Evolutionary conservation across 1,140 invertebrate species (phyloP), one percentile per base, ranked within the genome.

Genomic region (Ptiloglossa arizonensis): DNA sequence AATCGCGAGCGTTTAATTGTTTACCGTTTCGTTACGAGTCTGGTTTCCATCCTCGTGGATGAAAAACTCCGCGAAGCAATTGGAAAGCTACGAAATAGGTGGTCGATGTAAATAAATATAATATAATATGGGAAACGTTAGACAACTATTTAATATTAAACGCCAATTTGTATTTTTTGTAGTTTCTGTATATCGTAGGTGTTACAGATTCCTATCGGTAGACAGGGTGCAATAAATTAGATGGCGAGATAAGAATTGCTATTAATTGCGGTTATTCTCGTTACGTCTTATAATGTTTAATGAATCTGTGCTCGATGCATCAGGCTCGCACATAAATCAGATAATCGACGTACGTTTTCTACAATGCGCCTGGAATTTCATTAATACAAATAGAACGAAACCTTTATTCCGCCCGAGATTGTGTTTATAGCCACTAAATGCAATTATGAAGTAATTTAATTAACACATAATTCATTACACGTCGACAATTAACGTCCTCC

Each of bases 381-480:
- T 75, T 57, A 75, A 75, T 68, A 57, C 52, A 46, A 48, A 48
- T 56, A 75, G 41, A 56, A 46, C 15, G 52, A 59, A 22, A 73
- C 64, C 35, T 57, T 68, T 35, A 68, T 75, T 48, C 64, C 41
- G 29, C 9, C n/a, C 6, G 11, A 24, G 52, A 46, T 35, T 44
- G 22, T 29, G 50, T 68, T 68, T 27, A 48, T 0, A 19, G 1
- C 19, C 27, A 35, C 38, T 57, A 46, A n/a, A 19, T n/a, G 41
- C 63, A 68, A 75, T 75, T 75, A 68, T 17, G 24, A 8, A 13
- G 63, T 38, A 22, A 57, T 68, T 68, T 68, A 75, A 68, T 75
- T 54, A 68, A 75, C 52, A 68, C 52, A 59, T 68, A 68, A 75
- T 57, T 75, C 63, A 75, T 67, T 67, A 35, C 27, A 11, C 19